phyloP scores from a whole-genome alignment of 2,113 vertebrate species.

The Paracanthobrama guichenoti region DNA sequence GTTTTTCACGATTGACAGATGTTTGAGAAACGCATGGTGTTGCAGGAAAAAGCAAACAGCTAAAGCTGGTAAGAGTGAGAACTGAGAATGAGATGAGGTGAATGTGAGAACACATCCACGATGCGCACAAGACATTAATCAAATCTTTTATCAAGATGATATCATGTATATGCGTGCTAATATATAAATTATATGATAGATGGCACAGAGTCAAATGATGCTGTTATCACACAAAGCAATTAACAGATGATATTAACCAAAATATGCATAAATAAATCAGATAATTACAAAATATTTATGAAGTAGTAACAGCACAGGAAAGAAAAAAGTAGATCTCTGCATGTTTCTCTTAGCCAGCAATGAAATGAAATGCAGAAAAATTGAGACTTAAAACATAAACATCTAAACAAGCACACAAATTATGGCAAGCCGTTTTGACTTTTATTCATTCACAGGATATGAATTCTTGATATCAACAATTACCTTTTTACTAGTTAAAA shows the following conservation, averaged over 20 bases:
- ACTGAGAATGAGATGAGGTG: constrained; percentile 22
- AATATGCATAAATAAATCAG: constrained; percentile 15
- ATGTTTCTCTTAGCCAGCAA: not conserved
- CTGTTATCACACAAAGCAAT: not conserved
- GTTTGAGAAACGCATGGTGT: constrained; percentile 15
- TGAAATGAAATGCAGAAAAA: not conserved
- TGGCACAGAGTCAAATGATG: not conserved
- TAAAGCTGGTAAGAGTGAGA: not conserved
- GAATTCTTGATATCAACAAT: too few relatives aligned
- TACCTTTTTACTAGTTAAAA: too few relatives aligned
- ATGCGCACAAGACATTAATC: not conserved
- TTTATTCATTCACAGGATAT: too few relatives aligned
- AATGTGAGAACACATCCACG: constrained; percentile 20
- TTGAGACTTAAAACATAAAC: not conserved
- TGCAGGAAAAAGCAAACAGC: not conserved
- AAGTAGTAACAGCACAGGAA: constrained; percentile 1
- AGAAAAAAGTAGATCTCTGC: not conserved
- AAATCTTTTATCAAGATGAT: not conserved
- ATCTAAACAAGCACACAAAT: not conserved
- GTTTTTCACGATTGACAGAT: constrained; percentile 26
- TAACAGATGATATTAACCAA: constrained; percentile 2
- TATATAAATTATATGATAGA: not conserved
- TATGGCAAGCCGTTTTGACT: too few relatives aligned
- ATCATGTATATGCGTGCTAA: not conserved
- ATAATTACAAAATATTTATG: not conserved